Evolutionary conservation across 2,797 vertebrate species (phyloP), one percentile per base, ranked within the genome.

Genomic region (Pangasius larnaudii): DNA sequence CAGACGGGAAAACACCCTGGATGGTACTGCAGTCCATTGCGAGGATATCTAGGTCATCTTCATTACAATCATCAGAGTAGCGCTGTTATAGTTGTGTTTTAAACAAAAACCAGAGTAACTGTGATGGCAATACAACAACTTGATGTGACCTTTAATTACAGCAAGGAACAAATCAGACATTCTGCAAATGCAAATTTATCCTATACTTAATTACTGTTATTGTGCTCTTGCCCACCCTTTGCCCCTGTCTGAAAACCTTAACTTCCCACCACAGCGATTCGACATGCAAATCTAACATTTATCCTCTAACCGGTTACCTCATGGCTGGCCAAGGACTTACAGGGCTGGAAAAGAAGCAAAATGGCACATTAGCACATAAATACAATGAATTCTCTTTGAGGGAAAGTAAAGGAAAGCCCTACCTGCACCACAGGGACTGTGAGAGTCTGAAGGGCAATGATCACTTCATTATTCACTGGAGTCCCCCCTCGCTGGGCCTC

Each of bases 351-450:
- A 90, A 85, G 88, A 86, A 78, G 65, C 61, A 49, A 92, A 93
- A 92, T 91, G 90, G 85, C 92, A 91, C 91, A 93, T 93, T 93
- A 91, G 91, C 92, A 93, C 91, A 92, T 93, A 92, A 92, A 93
- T 93, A 86, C 74, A 30, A 67, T 39, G 78, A 84, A 63, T 74
- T 71, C 79, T 87, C 87, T 92, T 89, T 88, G 71, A 89, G 82
- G 80, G 46, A 69, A 79, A 67, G 74, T 22, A 46, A 69, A 74
- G 67, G 61, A 83, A 88, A 86, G 81, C 72, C 88, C 88, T 91
- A 88, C 84, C 89, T 89, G 75, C 82, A 89, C 88, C 88, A 87
- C 78, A 80, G 89, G 89, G 92, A 90, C 87, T 78, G 59, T 61
- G 79, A 79, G 65, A 80, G 79, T 75, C 75, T 89, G 5, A 85